Percentiles rank a stretch among this genome's conserved stretches.
phyloP scores from a whole-genome alignment of 2,888 invertebrate species.

The Melieria crassipennis region DNA sequence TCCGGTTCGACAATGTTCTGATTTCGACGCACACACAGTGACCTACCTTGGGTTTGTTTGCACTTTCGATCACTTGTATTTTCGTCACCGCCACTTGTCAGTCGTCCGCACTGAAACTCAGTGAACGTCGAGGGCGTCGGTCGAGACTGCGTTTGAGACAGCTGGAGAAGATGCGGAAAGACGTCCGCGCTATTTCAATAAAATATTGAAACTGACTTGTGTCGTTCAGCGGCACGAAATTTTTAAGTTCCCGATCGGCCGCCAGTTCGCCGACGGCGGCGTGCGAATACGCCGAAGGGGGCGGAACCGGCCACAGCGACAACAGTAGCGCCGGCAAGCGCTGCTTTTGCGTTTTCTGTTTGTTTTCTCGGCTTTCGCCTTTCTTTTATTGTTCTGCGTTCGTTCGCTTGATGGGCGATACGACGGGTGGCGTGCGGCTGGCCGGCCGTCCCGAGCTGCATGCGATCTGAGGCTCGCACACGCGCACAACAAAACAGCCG shows the following conservation, averaged over 20 bases:
- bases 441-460: too few relatives aligned
- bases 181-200: conserved; percentile 12
- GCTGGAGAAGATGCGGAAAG: background rate
- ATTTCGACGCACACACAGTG: background rate
- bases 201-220: conserved; percentile 17
- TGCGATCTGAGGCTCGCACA: too few relatives aligned
- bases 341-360: background rate
- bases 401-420: too few relatives aligned
- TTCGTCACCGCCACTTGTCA: conserved; percentile 1
- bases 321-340: background rate
- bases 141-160: too few relatives aligned
- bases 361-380: background rate
- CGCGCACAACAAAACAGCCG: too few relatives aligned
- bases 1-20: too few relatives aligned
- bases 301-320: too few relatives aligned
- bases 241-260: conserved; percentile 4
- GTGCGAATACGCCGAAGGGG: too few relatives aligned
- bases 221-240: background rate
- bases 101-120: conserved; percentile 14
- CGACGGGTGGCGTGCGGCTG: too few relatives aligned
- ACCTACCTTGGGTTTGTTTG: background rate
- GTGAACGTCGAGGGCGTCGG: background rate
- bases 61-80: background rate
- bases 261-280: background rate
- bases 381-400: background rate